Base-by-base conservation (phyloP, 2,113 vertebrate species). In the Anseranas semipalmata region DNA sequence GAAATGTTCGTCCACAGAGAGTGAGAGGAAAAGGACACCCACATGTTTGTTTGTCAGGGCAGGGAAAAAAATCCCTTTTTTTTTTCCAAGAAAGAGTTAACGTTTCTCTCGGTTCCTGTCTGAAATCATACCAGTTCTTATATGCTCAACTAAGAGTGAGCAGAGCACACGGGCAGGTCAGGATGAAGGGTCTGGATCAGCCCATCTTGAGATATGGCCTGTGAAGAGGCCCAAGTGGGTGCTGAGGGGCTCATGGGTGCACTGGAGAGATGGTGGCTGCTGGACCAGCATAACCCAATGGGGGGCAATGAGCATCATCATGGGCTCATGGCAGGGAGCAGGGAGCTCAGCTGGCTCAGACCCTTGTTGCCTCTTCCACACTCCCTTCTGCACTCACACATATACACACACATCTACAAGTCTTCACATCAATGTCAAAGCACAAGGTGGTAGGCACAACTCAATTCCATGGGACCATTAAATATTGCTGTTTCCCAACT, bases 381-480 rank as follows among this genome's bases (percentile, higher is more conserved):
- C 48, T 37, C 17, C 8, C 21, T 28, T 22, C 37, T 53, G 28
- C 48, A 72, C 50, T 32, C 70, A 39, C 12, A n/a, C 15, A 22
- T 22, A 35, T 5, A 35, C n/a, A 35, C 32, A 62, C 35, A 21
- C 41, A 45, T 67, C 65, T 45, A 67, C 17, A 46, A 11, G 32
- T 10, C n/a, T 37, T 27, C 67, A 13, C 28, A 30, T 22, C 45
- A 6, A 1, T 2, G 39, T 15, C 74, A 52, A 45, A 14, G 28
- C 18, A 20, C 0, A 1, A 1, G 39, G 53, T 2, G 9, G 17
- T 3, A 52, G 65, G 27, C 13, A 5, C 0, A 7, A 30, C 11
- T 74, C 13, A 33, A 11, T 30, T 59, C 33, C 21, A 35, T 0
- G 0, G 55, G 37, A 71, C 20, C 8, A 3, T 15, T 28, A 20